These are phyloP conservation scores for Loxodonta africana DNA, from an alignment of 2,113 vertebrate species.

Conservation along the genomic window DNA sequence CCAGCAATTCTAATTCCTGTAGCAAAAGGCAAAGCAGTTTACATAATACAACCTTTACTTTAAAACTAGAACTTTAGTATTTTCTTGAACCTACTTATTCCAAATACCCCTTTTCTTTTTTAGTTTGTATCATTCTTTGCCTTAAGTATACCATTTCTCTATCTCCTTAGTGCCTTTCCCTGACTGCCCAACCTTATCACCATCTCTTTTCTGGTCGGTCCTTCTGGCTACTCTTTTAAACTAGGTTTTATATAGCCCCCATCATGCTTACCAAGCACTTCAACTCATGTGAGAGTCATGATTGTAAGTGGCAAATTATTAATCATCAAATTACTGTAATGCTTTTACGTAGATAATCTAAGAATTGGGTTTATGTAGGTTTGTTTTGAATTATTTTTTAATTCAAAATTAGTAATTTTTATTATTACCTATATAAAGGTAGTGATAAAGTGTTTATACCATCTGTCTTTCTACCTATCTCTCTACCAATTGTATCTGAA, in stretches of 20 bases:
- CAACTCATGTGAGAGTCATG: not conserved
- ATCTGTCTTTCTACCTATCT: not conserved
- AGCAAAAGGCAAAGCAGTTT: conserved; percentile 24
- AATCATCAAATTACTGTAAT: not conserved
- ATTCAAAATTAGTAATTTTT: not conserved
- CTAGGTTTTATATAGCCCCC: not conserved
- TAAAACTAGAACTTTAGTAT: conserved; percentile 27
- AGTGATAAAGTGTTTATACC: not conserved
- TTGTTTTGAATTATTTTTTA: not conserved
- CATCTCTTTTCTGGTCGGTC: not conserved
- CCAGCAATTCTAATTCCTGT: not conserved
- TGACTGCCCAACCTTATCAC: not conserved
- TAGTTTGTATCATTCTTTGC: conserved; percentile 12
- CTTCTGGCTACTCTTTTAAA: not conserved
- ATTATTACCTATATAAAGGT: not conserved
- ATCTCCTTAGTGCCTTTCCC: not conserved
- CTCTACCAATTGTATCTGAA: too few relatives aligned
- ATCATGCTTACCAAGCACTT: not conserved
- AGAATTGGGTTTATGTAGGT: not conserved
- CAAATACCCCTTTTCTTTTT: not conserved
- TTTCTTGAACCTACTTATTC: conserved; percentile 22
- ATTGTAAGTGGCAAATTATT: not conserved
- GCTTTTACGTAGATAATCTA: conserved; percentile 14
- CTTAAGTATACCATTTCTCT: not conserved
- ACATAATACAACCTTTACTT: conserved; percentile 28